A percentile compares a stretch with the other conserved stretches of the same genome.
Conservation (phyloP, 2,113 vertebrate genomes). For the Arvicanthis niloticus region DNA sequence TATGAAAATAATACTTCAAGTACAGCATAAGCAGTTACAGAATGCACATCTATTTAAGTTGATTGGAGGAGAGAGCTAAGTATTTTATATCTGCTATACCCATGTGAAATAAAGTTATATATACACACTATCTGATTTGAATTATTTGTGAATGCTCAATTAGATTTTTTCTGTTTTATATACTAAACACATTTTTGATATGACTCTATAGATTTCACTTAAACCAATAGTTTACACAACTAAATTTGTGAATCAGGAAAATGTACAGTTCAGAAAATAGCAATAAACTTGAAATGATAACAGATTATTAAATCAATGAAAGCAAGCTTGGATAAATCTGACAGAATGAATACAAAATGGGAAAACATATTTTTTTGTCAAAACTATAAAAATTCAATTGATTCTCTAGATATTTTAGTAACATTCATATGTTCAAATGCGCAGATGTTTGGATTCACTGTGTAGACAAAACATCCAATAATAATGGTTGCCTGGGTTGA, state of each 20-base stretch:
- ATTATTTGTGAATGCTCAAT: background rate
- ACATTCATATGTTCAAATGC: conserved; percentile 36
- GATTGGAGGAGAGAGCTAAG: background rate
- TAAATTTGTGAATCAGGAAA: background rate
- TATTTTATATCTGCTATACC: background rate
- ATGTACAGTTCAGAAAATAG: background rate
- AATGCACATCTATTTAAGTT: background rate
- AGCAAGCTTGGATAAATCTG: background rate
- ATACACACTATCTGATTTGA: background rate
- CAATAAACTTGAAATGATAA: conserved; percentile 3
- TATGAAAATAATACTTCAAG: background rate
- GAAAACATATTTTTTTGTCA: conserved; percentile 20
- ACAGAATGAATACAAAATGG: background rate
- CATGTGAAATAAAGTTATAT: background rate
- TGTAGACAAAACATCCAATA: conserved; percentile 62
- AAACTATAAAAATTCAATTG: background rate
- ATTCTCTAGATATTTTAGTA: conserved; percentile 55
- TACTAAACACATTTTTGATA: background rate
- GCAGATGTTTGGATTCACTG: conserved; percentile 61
- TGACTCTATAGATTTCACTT: background rate
- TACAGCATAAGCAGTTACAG: background rate
- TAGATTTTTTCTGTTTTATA: background rate
- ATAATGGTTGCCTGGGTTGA: background rate
- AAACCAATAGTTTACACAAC: background rate
- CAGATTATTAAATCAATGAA: conserved; percentile 43